Conservation (phyloP, 37 sponge, comb jelly and placozoan genomes). For the Halisarca cf. caerulea region DNA sequence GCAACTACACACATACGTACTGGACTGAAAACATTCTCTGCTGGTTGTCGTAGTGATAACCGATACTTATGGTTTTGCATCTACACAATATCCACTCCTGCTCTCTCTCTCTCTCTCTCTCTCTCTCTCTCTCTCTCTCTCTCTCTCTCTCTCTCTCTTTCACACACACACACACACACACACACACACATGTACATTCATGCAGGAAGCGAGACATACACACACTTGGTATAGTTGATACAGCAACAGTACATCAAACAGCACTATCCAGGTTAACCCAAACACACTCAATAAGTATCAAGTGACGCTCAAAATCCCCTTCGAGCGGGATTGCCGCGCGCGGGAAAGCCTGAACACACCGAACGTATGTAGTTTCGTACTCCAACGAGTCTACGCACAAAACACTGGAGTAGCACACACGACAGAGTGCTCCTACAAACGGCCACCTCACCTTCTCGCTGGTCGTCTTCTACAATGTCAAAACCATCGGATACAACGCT, state of each 20-base stretch:
- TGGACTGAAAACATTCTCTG: too few species aligned
- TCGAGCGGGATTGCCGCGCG: neutral
- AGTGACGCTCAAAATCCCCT: neutral
- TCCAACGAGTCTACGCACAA: too few species aligned
- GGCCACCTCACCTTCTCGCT: neutral
- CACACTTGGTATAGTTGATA: neutral
- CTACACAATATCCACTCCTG: too few species aligned
- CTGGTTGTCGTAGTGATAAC: too few species aligned
- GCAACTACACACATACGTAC: too few species aligned
- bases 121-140: too few species aligned
- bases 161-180: constrained; percentile 29
- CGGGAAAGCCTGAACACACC: neutral
- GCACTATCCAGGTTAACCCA: too few species aligned
- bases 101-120: too few species aligned
- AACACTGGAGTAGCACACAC: neutral
- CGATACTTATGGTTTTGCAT: too few species aligned
- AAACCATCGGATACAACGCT: neutral
- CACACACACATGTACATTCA: constrained; percentile 12
- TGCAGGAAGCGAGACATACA: constrained; percentile 36
- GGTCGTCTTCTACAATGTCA: neutral
- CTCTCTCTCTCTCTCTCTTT: too few species aligned
- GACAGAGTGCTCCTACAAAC: neutral
- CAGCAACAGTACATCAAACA: neutral
- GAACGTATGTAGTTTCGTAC: too few species aligned
- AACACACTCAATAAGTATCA: constrained; percentile 11